phyloP scores from a whole-genome alignment of 2,888 invertebrate genomes.

The Drosophila diplacantha region DNA sequence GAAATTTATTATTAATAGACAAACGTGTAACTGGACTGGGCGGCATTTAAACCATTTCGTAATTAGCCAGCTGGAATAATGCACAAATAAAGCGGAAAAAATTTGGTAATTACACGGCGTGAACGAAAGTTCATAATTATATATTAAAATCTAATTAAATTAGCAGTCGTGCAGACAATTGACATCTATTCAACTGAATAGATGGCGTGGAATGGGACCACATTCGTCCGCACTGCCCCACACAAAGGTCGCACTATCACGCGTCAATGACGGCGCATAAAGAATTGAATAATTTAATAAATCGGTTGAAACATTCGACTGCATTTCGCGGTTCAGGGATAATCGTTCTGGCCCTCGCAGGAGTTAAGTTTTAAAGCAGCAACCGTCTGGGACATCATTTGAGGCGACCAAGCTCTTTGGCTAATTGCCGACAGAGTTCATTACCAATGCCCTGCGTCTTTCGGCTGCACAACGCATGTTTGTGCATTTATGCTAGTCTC shows the following conservation, averaged over 20 bases:
- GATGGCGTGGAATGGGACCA: conserved; percentile 11
- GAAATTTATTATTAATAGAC: conserved; percentile 65
- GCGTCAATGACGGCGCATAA: conserved; percentile 54
- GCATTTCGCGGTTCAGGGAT: conserved; percentile 15
- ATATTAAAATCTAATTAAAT: conserved; percentile 70
- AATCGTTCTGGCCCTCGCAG: neutral
- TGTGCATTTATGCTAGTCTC: conserved; percentile 54
- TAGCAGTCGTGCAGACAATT: conserved; percentile 54
- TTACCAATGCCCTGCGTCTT: conserved; percentile 35
- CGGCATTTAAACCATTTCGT: conserved; percentile 46
- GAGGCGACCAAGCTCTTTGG: conserved; percentile 16
- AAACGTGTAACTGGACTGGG: conserved; percentile 21
- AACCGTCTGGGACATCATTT: neutral
- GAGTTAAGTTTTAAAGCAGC: neutral
- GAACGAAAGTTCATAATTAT: conserved; percentile 52
- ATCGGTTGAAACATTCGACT: conserved; percentile 24
- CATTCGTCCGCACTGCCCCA: neutral
- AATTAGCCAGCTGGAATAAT: conserved; percentile 55
- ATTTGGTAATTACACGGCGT: conserved; percentile 33
- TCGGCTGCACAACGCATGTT: conserved; percentile 1
- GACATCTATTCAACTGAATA: conserved; percentile 46
- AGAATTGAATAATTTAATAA: conserved; percentile 56
- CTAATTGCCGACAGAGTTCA: conserved; percentile 41
- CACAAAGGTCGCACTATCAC: conserved; percentile 38
- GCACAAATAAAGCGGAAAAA: conserved; percentile 23